A percentile compares a stretch with the other conserved stretches of the same genome.
phyloP scores from a whole-genome alignment of 2,888 invertebrate species.

The Polyploca ridens region DNA sequence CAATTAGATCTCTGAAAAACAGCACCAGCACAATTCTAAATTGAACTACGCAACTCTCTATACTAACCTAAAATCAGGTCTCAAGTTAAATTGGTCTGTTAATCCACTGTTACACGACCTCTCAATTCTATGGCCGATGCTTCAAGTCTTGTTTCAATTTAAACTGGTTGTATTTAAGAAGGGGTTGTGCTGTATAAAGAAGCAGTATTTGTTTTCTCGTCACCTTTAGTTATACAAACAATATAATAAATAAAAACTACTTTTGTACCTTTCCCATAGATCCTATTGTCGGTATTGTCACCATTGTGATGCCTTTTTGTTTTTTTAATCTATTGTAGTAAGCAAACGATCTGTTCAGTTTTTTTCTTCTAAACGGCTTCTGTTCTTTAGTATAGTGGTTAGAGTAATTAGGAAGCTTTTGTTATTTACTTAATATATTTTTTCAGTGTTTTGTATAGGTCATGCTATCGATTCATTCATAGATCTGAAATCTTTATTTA shows the following conservation, averaged over 20 bases:
- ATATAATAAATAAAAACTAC: constrained; percentile 68
- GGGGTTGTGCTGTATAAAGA: constrained; percentile 65
- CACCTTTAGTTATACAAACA: constrained; percentile 82
- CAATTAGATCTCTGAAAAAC: constrained; percentile 78
- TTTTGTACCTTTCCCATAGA: constrained; percentile 74
- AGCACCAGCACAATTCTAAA: constrained; percentile 38
- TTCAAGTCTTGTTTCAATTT: constrained; percentile 29
- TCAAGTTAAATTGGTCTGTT: background rate
- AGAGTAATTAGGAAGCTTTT: constrained; percentile 5
- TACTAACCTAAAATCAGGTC: background rate
- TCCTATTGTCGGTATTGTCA: constrained; percentile 75
- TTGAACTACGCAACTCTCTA: constrained; percentile 30
- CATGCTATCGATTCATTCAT: background rate
- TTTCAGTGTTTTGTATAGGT: background rate
- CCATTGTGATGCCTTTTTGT: constrained; percentile 70
- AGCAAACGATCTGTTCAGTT: constrained; percentile 62
- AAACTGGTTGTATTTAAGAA: constrained; percentile 49
- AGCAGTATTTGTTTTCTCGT: constrained; percentile 77
- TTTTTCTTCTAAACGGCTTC: constrained; percentile 13
- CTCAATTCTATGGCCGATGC: constrained; percentile 8
- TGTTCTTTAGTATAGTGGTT: background rate
- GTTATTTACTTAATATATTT: background rate
- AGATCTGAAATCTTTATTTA: constrained; percentile 4
- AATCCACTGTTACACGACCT: constrained; percentile 30
- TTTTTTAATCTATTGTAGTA: constrained; percentile 46